phyloP scores from a whole-genome alignment of 2,888 invertebrate genomes.

The Elmis aenea region DNA sequence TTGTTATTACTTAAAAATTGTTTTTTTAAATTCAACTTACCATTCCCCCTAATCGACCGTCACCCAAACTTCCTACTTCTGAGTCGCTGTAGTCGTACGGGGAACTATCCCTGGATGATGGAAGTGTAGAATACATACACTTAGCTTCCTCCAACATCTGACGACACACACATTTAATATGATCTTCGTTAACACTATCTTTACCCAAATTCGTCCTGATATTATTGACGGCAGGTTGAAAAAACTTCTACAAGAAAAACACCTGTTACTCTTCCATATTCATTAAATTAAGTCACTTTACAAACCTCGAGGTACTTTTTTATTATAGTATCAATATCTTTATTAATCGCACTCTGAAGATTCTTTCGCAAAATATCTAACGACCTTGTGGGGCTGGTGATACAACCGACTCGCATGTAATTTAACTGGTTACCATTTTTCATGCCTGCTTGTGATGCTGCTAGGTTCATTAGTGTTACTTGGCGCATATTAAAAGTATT shows the following conservation, averaged over 20 bases:
- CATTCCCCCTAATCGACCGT: slow-evolving; percentile 46
- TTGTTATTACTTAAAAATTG: slow-evolving; percentile 33
- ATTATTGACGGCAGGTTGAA: slow-evolving; percentile 74
- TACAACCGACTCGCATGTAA: slow-evolving; percentile 45
- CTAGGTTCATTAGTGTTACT: slow-evolving; percentile 66
- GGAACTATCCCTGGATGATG: slow-evolving; percentile 47
- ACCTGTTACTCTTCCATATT: slow-evolving; percentile 3
- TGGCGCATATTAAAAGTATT: slow-evolving; percentile 64
- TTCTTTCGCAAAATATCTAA: slow-evolving; percentile 70
- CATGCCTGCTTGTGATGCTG: slow-evolving; percentile 55
- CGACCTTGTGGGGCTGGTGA: slow-evolving; percentile 66
- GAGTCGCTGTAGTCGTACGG: slow-evolving; percentile 54
- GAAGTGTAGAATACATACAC: slow-evolving; percentile 56
- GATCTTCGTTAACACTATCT: slow-evolving; percentile 70
- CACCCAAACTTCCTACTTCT: slow-evolving; percentile 50
- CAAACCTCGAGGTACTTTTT: slow-evolving; percentile 71
- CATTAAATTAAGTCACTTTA: slow-evolving; percentile 7
- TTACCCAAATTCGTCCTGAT: slow-evolving; percentile 70
- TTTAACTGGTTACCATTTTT: slow-evolving; percentile 51
- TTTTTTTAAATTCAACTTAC: slow-evolving; percentile 12
- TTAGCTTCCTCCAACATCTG: slow-evolving; percentile 78
- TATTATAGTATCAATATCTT: slow-evolving; percentile 71
- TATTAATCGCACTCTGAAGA: slow-evolving; percentile 70
- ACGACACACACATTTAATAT: slow-evolving; percentile 67
- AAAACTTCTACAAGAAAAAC: slow-evolving; percentile 63